These are phyloP conservation scores for Burhinus oedicnemus DNA, from an alignment of 2,113 vertebrate genomes.

Conservation along the genomic window DNA sequence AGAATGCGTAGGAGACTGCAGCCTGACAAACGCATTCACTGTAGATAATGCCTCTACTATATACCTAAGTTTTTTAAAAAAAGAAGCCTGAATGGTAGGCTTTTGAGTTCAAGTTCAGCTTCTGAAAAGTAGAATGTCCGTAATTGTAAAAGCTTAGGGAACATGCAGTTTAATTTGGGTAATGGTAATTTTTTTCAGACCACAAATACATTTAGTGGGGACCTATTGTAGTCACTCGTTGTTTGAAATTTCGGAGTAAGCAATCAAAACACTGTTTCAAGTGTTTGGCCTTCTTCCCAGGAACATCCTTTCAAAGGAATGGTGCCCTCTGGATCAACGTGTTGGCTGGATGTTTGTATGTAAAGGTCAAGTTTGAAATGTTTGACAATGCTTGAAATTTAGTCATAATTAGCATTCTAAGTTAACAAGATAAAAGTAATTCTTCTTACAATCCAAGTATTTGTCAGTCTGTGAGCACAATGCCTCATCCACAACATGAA, in stretches of 20 bases:
- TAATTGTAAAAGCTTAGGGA: not conserved
- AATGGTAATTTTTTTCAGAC: not conserved
- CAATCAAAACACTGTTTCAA: not conserved
- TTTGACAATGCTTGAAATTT: not conserved
- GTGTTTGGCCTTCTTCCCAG: not conserved
- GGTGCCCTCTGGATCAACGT: not conserved
- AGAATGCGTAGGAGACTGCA: not conserved
- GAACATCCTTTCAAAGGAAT: not conserved
- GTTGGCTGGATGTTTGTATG: not conserved
- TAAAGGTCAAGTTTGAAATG: slow-evolving; percentile 15
- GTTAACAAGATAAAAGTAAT: not conserved
- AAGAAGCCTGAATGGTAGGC: not conserved
- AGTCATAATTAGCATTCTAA: not conserved
- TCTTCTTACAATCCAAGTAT: not conserved
- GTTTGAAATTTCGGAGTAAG: not conserved
- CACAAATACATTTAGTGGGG: not conserved
- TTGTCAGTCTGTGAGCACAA: not conserved
- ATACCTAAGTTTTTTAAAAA: not conserved
- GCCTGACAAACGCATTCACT: not conserved
- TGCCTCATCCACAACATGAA: not conserved
- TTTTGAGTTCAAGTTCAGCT: not conserved
- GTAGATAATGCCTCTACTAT: not conserved
- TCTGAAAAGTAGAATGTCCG: not conserved
- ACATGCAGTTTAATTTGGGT: not conserved
- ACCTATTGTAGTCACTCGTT: fast-evolving